These are phyloP conservation scores for Marronus borbonicus DNA, from an alignment of 2,888 invertebrate species.

Conservation along the genomic window DNA sequence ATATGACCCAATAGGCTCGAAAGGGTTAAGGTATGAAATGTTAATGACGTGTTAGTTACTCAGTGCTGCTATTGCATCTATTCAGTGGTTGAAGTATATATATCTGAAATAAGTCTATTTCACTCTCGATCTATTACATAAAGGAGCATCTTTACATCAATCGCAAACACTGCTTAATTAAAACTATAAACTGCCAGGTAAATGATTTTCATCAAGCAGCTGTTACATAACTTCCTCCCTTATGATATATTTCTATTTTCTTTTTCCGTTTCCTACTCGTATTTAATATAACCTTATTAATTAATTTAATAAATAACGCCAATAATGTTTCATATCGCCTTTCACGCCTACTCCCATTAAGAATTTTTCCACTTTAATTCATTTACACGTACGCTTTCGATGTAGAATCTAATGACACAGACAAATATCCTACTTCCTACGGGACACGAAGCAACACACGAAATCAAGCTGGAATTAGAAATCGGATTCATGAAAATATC, in stretches of 20 bases:
- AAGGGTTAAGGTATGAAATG: no score
- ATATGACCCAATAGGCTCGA: no score
- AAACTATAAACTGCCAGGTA: no score
- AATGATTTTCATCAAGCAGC: no score
- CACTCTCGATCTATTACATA: no score
- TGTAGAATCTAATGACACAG: slow-evolving; percentile 16
- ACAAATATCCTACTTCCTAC: slow-evolving; percentile 13
- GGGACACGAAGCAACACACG: slow-evolving; percentile 3
- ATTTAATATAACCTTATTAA: neutral
- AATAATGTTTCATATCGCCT: neutral
- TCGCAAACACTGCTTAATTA: no score
- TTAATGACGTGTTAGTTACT: no score
- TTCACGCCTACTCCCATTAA: slow-evolving; percentile 18
- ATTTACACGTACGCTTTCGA: neutral
- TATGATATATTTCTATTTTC: neutral
- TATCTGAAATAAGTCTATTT: no score
- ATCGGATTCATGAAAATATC: slow-evolving; percentile 37
- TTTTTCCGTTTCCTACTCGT: neutral
- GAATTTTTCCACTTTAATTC: slow-evolving; percentile 20
- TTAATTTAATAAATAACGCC: slow-evolving; percentile 1
- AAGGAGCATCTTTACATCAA: no score
- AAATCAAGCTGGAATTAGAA: slow-evolving; percentile 32
- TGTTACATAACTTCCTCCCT: no score
- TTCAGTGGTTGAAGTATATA: no score
- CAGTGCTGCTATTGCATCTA: no score